Conservation (phyloP, 2,888 invertebrate genomes). For the Alloplasta piceator region DNA sequence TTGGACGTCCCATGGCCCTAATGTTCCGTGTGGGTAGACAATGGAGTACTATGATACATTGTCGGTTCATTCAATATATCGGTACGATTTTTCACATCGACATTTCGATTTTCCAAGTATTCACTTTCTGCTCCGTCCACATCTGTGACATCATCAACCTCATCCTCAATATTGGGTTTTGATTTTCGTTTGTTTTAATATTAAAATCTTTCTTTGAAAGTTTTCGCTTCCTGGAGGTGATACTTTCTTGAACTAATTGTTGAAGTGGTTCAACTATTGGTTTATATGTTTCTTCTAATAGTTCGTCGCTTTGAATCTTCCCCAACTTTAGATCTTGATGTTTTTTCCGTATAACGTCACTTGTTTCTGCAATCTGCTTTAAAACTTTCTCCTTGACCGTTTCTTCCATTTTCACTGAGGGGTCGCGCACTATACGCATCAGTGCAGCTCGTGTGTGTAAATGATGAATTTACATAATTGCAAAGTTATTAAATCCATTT, state of each 20-base stretch:
- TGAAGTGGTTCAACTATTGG: not conserved
- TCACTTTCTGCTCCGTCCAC: too few relatives aligned
- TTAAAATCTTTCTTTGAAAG: not conserved
- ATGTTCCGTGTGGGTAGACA: too few relatives aligned
- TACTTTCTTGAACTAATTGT: too few relatives aligned
- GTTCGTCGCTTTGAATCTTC: not conserved
- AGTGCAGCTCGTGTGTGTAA: not conserved
- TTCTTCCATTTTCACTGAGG: not conserved
- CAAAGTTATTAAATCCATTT: conserved; percentile 72
- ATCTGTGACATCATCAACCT: not conserved
- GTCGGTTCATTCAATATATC: too few relatives aligned
- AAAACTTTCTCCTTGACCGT: not conserved
- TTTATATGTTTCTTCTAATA: not conserved
- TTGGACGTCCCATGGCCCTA: too few relatives aligned
- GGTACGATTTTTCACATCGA: too few relatives aligned
- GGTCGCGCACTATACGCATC: not conserved
- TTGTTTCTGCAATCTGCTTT: not conserved
- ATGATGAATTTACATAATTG: conserved; percentile 6
- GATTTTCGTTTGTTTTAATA: not conserved
- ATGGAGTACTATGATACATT: too few relatives aligned
- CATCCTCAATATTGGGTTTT: not conserved
- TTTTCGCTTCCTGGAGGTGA: too few relatives aligned
- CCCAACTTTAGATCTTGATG: not conserved
- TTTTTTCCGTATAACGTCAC: not conserved
- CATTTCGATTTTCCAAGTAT: too few relatives aligned